Evolutionary conservation across 2,113 vertebrate genomes (phyloP).

Genomic region (Xenus cinereus): DNA sequence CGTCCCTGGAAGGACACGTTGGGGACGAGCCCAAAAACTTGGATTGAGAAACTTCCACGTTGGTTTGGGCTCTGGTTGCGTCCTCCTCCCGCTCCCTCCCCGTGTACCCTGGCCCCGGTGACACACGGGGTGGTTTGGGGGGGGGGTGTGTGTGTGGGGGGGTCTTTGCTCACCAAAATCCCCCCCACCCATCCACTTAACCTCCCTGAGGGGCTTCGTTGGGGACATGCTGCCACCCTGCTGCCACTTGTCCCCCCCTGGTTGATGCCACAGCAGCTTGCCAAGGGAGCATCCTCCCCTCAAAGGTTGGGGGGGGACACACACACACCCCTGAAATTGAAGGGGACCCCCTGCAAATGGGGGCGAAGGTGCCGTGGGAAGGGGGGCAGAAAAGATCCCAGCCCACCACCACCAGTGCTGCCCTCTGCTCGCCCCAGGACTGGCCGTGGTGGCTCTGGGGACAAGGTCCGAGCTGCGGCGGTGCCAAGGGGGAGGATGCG

Average conservation of each 20-base stretch:
- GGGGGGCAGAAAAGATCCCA: neutral
- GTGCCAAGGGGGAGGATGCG: neutral
- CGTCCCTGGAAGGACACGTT: neutral
- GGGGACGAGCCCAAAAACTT: neutral
- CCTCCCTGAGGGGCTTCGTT: accelerated
- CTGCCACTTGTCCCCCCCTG: neutral
- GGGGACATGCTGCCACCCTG: accelerated
- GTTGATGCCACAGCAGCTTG: accelerated
- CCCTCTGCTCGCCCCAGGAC: neutral
- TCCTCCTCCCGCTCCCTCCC: neutral
- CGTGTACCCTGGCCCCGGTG: accelerated
- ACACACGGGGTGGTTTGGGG: accelerated
- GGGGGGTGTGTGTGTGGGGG: no score
- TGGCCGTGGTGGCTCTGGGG: neutral
- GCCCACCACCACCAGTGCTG: neutral
- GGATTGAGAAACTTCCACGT: neutral
- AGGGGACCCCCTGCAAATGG: neutral
- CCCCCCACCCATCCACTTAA: accelerated
- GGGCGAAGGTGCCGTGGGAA: accelerated
- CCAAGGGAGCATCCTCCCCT: neutral
- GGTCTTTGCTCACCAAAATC: neutral
- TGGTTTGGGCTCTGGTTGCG: neutral
- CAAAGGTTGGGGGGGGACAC: no score
- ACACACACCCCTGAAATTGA: neutral
- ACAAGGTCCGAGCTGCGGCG: neutral